Evolutionary conservation across 2,888 invertebrate species (phyloP).

Genomic region (Halictus ligatus): DNA sequence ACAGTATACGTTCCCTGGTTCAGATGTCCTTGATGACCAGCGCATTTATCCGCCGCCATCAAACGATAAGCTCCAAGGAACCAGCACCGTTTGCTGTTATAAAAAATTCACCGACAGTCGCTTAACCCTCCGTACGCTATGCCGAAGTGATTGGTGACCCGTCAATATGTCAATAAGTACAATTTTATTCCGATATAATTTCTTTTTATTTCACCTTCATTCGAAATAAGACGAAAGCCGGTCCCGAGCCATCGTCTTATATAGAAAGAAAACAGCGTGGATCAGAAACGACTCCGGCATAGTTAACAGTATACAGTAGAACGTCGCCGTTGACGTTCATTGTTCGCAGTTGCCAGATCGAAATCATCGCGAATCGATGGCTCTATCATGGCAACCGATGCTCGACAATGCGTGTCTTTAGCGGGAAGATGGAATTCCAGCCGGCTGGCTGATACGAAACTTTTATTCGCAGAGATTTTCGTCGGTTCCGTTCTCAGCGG

Average conservation of each 20-base stretch:
- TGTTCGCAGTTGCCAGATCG: background rate
- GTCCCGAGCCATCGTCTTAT: too few relatives aligned
- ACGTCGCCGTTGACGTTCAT: too few relatives aligned
- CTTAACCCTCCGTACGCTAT: background rate
- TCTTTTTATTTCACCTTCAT: too few relatives aligned
- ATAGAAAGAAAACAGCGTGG: too few relatives aligned
- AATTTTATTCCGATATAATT: too few relatives aligned
- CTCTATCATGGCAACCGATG: background rate
- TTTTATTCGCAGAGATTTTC: constrained; percentile 31
- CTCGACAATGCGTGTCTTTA: background rate
- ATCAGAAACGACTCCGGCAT: too few relatives aligned
- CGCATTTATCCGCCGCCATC: background rate
- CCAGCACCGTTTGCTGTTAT: too few relatives aligned
- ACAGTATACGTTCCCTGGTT: background rate
- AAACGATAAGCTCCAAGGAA: background rate
- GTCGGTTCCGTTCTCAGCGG: too few relatives aligned
- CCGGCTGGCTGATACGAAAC: background rate
- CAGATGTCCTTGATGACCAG: background rate
- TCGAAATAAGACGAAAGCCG: too few relatives aligned
- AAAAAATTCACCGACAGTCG: background rate
- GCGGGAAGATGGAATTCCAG: background rate
- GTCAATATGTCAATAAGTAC: too few relatives aligned
- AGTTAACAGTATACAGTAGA: background rate
- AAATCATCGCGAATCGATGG: constrained; percentile 18
- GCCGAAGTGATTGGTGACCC: too few relatives aligned